Evolutionary conservation across 2,888 invertebrate genomes (phyloP), one percentile per base, ranked within the genome.

Genomic region (Taphrorychus bicolor): DNA sequence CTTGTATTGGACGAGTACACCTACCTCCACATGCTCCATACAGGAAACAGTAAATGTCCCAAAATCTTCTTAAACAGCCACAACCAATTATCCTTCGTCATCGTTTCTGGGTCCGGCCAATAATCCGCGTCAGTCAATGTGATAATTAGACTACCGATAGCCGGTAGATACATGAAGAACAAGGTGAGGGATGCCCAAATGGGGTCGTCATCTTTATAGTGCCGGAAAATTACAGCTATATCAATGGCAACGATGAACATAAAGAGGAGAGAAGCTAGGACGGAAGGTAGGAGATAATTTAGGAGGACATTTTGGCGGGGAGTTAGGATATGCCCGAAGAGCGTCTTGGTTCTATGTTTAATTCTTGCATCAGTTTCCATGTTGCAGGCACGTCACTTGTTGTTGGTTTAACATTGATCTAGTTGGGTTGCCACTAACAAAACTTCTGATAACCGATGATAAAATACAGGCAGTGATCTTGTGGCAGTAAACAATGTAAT

Each of bases 241-340:
- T 93, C 93, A 45, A 87, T 87, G 16, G 89, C 87, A 41, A 91
- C 87, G 58, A 92, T 84, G 2, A 88, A 82, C 32, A 91, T 83
- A 74, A 90, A 93, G 22, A 91, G 79, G 1, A 88, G 70, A 48
- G 89, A 85, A 9, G 88, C 87, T 32, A 86, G 74, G n/a, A 86
- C 70, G 2, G 85, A 82, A 52, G 90, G 89, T 32, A 88, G 76
- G 49, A 89, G 78, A 73, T 85, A 84, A 68, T 85, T 80, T n/a
- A 84, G 73, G 73, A 83, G 80, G 63, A 84, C 83, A 73, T 86
- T 83, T 74, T 85, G 84, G 14, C 78, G 81, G 11, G 82, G 77
- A 65, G 76, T 82, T 14, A 85, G 72, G 65, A 77, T 77, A 69
- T 78, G 81, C 60, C 80, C 78, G 5, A 82, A 71, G 22, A 82